Evolutionary conservation across 2,797 vertebrate species (phyloP).

Genomic region (Liasis olivaceus): DNA sequence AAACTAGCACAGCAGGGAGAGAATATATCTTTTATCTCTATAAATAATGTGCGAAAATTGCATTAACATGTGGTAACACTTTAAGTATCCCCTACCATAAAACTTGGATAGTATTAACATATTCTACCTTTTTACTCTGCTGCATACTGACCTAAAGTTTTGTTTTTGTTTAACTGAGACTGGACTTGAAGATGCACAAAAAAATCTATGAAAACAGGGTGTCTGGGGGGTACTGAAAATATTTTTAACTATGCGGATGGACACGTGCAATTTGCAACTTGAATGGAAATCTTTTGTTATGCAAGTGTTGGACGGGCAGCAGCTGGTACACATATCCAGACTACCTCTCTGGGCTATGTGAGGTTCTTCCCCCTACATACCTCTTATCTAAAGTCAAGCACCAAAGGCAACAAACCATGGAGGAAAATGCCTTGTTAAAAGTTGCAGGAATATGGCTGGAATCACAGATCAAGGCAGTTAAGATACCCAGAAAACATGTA

Average conservation of each 20-base stretch:
- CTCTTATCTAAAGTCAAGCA: background rate
- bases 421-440: background rate
- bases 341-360: background rate
- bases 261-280: background rate
- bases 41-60: background rate
- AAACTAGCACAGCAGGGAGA: background rate
- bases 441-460: background rate
- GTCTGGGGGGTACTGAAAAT: background rate
- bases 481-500: background rate
- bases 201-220: background rate
- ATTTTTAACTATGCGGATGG: background rate
- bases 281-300: background rate
- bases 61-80: background rate
- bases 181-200: background rate
- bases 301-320: background rate
- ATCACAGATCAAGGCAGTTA: background rate
- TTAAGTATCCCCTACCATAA: background rate
- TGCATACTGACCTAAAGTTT: background rate
- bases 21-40: background rate
- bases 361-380: background rate
- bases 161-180: background rate
- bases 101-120: background rate
- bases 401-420: background rate
- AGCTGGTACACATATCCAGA: background rate
- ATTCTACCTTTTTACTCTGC: background rate